phyloP scores from a whole-genome alignment of 2,888 invertebrate species.

The Microchrysa polita region DNA sequence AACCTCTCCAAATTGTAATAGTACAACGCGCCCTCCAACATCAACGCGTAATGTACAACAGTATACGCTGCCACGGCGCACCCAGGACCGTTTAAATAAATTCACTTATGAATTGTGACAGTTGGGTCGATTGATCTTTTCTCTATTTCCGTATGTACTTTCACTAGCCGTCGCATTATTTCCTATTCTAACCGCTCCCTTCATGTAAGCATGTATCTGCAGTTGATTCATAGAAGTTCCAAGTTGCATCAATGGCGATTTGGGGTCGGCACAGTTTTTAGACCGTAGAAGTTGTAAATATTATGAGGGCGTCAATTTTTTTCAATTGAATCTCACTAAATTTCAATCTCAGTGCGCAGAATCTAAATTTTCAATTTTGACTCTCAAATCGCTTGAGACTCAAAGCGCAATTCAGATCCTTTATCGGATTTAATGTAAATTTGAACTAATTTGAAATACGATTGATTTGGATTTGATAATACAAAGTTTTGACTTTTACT shows the following conservation, averaged over 20 bases:
- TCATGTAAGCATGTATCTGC: conserved; percentile 29
- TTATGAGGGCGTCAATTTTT: no score
- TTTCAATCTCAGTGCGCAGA: no score
- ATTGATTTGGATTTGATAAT: no score
- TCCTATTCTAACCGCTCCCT: neutral
- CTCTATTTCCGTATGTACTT: neutral
- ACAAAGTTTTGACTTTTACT: no score
- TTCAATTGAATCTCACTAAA: no score
- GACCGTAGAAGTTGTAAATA: neutral
- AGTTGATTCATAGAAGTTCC: neutral
- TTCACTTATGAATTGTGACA: conserved; percentile 65
- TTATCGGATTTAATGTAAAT: no score
- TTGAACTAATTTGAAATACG: no score
- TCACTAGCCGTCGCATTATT: neutral
- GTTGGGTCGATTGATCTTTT: conserved; percentile 45
- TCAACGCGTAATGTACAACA: conserved; percentile 32
- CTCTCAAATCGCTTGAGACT: no score
- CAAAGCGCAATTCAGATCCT: no score
- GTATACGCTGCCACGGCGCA: conserved; percentile 59
- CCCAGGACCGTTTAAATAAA: conserved; percentile 63
- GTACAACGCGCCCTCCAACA: conserved; percentile 25
- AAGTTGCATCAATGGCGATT: neutral
- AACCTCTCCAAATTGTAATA: conserved; percentile 51
- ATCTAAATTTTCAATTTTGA: no score
- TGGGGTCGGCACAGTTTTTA: neutral